Conservation (phyloP, 2,113 vertebrate species). For the Bagarius yarrelli region DNA sequence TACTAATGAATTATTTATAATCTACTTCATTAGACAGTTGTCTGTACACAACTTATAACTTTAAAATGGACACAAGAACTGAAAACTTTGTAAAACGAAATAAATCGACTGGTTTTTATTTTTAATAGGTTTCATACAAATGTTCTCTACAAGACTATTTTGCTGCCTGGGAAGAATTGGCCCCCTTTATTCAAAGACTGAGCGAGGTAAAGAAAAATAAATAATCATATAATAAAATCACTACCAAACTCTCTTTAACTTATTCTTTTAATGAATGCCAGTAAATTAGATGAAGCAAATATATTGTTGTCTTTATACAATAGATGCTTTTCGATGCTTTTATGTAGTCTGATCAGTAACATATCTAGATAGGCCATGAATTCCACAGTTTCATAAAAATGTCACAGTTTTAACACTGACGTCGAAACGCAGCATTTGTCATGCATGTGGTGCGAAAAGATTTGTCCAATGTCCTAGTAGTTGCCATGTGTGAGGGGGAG, state of each 20-base stretch:
- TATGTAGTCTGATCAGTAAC: background rate
- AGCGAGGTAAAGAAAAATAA: background rate
- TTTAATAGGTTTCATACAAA: background rate
- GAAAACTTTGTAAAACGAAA: background rate
- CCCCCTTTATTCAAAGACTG: background rate
- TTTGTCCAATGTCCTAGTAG: constrained; percentile 2
- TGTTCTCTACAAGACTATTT: background rate
- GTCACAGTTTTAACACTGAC: constrained; percentile 6
- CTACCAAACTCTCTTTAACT: background rate
- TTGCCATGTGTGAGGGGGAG: constrained; percentile 27
- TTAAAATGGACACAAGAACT: background rate
- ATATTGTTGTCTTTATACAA: background rate
- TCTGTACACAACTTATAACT: background rate
- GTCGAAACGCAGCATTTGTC: background rate
- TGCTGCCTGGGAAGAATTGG: background rate
- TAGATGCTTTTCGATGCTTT: background rate
- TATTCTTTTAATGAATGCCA: background rate
- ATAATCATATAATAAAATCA: background rate
- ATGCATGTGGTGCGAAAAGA: constrained; percentile 19
- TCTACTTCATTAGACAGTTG: background rate
- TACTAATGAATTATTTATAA: background rate
- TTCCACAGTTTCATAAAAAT: background rate
- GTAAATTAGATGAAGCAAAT: background rate
- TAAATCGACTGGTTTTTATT: background rate
- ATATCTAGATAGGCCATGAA: background rate